Evolutionary conservation across 1,140 invertebrate species (phyloP), one percentile per base, ranked within the genome.

Genomic region (Medauroidea extradentata): DNA sequence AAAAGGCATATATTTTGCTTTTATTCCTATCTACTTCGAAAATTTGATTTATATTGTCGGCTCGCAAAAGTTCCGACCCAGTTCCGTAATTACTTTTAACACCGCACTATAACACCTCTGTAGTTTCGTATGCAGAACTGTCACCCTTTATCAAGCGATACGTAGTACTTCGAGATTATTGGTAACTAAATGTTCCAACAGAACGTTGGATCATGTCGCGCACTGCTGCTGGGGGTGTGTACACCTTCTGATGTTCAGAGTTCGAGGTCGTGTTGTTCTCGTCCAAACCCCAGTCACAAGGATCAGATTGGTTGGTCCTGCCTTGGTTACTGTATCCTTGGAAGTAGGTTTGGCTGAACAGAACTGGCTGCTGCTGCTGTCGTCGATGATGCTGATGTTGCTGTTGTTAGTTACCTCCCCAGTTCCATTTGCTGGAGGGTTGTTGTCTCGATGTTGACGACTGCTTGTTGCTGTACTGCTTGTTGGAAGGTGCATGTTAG

Each of bases 201-300:
- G 3, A 3, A 61, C 50, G 43, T 53, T 46, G 60, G 53, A 44
- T 63, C 62, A 53, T 44, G 54, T 25, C 44, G 53, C 4, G 52
- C 43, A 29, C 53, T 54, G n/a, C 21, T 21, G 39, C 23, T 21
- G 27, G 19, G n/a, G n/a, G 29, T 53, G 11, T 34, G 49, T n/a
- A 23, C 7, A 11, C 25, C 4, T 21, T 41, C 18, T 41, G 16
- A 51, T 21, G 9, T 16, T 27, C 29, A 13, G 58, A 57, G 51
- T 34, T 23, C 44, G 55, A 51, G 29, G 44, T 44, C 0, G 55
- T n/a, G n/a, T n/a, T 48, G 38, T 43, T 52, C 21, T 48, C 41
- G 11, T 63, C 63, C 57, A 56, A 59, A 24, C 63, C 63, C 63
- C 63, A 64, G 38, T 62, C 54, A 57, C 63, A 64, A 14, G 63